phyloP scores from a whole-genome alignment of 2,888 invertebrate genomes.

The Lissocephala sabroskyi region DNA sequence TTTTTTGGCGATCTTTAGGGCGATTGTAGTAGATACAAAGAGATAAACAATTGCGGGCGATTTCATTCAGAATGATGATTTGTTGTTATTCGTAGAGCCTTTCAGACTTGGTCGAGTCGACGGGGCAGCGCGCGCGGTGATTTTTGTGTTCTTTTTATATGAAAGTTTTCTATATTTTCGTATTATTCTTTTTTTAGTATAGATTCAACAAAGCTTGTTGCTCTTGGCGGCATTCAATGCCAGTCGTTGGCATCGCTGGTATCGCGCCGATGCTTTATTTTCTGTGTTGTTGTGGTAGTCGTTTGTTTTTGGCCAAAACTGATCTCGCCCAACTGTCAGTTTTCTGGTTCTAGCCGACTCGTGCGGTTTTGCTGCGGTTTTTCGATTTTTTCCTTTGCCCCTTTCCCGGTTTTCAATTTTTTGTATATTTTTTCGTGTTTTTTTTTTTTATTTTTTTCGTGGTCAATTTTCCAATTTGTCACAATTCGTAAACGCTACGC shows the following conservation, averaged over 20 bases:
- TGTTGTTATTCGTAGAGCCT: conserved; percentile 47
- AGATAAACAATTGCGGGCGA: conserved; percentile 10
- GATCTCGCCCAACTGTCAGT: conserved; percentile 68
- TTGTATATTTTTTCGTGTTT: too few relatives aligned
- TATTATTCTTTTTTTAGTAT: conserved; percentile 36
- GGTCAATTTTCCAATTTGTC: conserved; percentile 46
- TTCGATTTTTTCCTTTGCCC: conserved; percentile 35
- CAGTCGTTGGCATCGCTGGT: conserved; percentile 38
- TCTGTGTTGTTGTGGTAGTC: conserved; percentile 44
- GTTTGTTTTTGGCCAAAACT: conserved; percentile 61
- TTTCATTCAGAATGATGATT: conserved; percentile 63
- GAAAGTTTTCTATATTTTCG: conserved; percentile 28
- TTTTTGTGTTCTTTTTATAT: conserved; percentile 40
- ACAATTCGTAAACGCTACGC: not conserved
- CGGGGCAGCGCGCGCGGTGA: too few relatives aligned
- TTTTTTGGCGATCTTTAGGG: too few relatives aligned
- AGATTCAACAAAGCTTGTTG: conserved; percentile 54
- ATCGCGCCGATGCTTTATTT: conserved; percentile 5
- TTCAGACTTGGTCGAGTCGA: conserved; percentile 32
- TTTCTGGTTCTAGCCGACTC: conserved; percentile 55
- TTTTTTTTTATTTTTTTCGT: conserved; percentile 30
- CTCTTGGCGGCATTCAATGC: conserved; percentile 64
- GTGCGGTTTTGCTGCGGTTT: conserved; percentile 43
- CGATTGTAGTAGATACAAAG: too few relatives aligned
- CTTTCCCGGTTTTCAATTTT: conserved; percentile 40